phyloP scores from a whole-genome alignment of 2,113 vertebrate genomes.

The Eulemur rufifrons region DNA sequence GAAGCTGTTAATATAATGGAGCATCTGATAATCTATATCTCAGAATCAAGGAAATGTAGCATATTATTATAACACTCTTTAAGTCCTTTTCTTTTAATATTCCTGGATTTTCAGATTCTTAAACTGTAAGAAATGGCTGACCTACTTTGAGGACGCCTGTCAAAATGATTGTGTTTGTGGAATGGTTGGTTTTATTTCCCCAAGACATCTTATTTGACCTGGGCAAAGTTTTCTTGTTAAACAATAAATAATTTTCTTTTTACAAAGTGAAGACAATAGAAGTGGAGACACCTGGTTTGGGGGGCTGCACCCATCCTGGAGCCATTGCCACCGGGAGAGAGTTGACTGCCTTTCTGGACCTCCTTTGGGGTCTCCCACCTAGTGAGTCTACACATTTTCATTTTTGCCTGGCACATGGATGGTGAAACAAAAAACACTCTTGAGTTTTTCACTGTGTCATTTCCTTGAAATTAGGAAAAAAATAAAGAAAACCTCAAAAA shows the following conservation, averaged over 20 bases:
- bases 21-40: neutral
- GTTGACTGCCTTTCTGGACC: neutral
- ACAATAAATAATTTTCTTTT: neutral
- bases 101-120: conserved; percentile 9
- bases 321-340: neutral
- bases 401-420: neutral
- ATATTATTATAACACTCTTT: neutral
- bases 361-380: neutral
- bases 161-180: neutral
- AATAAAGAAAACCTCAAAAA: neutral
- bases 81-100: neutral
- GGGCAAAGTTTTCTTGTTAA: neutral
- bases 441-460: neutral
- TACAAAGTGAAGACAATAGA: neutral
- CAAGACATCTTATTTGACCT: conserved; percentile 2
- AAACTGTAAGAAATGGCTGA: neutral
- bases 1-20: neutral
- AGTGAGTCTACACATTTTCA: neutral
- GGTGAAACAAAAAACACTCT: neutral
- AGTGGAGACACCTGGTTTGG: neutral
- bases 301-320: neutral
- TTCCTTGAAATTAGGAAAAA: conserved; percentile 6
- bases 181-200: conserved; percentile 51
- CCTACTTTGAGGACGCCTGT: conserved; percentile 40
- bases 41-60: neutral